Conservation (phyloP, 2,797 vertebrate species). For the Lacerta agilis region DNA sequence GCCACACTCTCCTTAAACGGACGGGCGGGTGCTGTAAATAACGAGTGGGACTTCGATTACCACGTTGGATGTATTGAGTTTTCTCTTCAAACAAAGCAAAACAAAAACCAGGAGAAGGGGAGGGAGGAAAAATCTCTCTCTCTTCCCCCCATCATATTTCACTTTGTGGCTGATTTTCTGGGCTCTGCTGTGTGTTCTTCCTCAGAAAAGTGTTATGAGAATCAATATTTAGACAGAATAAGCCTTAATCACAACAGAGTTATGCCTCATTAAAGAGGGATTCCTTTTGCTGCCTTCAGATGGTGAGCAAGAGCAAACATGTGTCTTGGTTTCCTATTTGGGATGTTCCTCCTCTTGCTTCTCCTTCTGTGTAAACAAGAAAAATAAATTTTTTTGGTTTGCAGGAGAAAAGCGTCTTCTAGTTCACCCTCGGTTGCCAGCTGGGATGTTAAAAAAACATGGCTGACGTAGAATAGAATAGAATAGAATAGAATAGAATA, state of each 20-base stretch:
- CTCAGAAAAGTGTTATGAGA: conserved; percentile 71
- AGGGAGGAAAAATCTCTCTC: neutral
- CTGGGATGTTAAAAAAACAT: too few relatives aligned
- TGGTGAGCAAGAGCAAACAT: conserved; percentile 61
- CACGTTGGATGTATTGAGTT: conserved; percentile 42
- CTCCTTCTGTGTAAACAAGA: conserved; percentile 50
- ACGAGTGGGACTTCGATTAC: conserved; percentile 37
- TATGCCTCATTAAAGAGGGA: conserved; percentile 78
- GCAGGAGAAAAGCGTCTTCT: neutral
- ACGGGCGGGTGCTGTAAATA: conserved; percentile 22
- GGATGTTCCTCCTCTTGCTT: conserved; percentile 5
- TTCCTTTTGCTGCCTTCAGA: conserved; percentile 63
- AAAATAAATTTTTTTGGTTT: neutral
- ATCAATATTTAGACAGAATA: conserved; percentile 81
- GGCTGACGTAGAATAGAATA: neutral
- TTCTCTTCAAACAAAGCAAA: conserved; percentile 68
- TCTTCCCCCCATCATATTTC: conserved; percentile 42
- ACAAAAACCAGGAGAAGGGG: neutral
- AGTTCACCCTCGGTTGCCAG: neutral
- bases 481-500: too few relatives aligned
- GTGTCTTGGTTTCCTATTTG: conserved; percentile 41
- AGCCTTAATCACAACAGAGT: conserved; percentile 72
- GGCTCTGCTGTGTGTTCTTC: conserved; percentile 58
- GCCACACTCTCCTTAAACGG: neutral
- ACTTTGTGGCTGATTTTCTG: conserved; percentile 68